These are phyloP conservation scores for Nerophis lumbriciformis DNA, from an alignment of 2,113 vertebrate species.

Conservation along the genomic window DNA sequence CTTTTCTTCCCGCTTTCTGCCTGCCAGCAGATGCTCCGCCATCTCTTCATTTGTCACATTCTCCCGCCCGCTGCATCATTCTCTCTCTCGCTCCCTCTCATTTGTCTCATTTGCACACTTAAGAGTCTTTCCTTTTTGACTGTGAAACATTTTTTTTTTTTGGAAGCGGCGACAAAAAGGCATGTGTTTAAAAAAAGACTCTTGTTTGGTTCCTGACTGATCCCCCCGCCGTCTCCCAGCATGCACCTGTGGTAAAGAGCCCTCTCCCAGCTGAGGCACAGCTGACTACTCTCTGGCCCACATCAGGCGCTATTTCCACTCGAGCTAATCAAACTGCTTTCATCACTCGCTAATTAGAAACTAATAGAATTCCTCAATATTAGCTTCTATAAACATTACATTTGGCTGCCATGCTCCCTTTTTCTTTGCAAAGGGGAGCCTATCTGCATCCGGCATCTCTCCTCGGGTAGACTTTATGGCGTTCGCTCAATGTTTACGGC, in stretches of 20 bases:
- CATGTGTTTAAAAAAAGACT: conserved; percentile 23
- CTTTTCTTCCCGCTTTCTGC: neutral
- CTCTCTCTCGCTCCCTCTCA: neutral
- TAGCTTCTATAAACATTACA: conserved; percentile 52
- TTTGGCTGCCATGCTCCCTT: conserved; percentile 32
- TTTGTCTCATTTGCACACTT: conserved; percentile 10
- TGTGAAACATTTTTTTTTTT: neutral
- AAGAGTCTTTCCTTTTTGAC: conserved; percentile 10
- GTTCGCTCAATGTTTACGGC: conserved; percentile 38
- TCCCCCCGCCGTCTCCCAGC: conserved; percentile 46
- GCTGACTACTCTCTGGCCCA: conserved; percentile 64
- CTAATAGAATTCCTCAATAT: conserved; percentile 62
- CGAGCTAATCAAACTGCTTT: conserved; percentile 61
- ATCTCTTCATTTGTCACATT: conserved; percentile 17
- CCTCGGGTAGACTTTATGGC: conserved; percentile 36
- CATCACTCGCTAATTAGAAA: conserved; percentile 61
- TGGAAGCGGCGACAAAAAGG: neutral
- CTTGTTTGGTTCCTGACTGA: conserved; percentile 23
- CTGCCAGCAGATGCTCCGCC: conserved; percentile 14
- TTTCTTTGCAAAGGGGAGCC: conserved; percentile 11
- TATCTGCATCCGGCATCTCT: conserved; percentile 34
- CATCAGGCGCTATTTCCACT: conserved; percentile 50
- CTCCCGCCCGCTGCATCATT: neutral
- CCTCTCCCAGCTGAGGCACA: conserved; percentile 66
- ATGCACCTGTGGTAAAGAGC: conserved; percentile 64